Conservation (phyloP, 2,888 invertebrate genomes). For the Bibio marci region DNA sequence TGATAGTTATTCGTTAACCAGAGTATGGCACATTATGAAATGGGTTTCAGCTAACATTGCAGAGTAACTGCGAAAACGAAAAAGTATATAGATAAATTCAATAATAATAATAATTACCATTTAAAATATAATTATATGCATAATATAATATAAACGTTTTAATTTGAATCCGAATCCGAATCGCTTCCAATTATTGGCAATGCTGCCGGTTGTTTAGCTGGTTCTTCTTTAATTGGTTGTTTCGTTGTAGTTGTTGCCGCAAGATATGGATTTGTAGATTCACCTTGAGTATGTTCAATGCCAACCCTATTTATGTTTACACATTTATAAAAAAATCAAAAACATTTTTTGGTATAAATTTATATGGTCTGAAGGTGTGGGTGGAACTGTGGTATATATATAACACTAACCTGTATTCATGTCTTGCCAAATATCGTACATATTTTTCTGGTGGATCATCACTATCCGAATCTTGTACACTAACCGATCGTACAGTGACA, state of each 20-base stretch:
- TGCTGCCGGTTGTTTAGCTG: conserved; percentile 27
- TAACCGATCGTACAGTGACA: conserved; percentile 88
- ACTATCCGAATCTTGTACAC: conserved; percentile 68
- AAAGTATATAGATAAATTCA: too few species aligned
- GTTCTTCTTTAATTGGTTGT: conserved; percentile 16
- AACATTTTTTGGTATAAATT: background rate
- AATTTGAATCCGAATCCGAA: conserved; percentile 38
- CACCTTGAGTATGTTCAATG: conserved; percentile 70
- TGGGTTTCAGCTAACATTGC: too few species aligned
- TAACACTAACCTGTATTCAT: conserved; percentile 67
- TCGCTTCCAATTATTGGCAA: conserved; percentile 32
- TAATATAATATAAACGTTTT: too few species aligned
- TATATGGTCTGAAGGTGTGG: too few species aligned
- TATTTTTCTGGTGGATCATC: conserved; percentile 95
- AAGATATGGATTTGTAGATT: conserved; percentile 49
- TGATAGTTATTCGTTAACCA: too few species aligned
- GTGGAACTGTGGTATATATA: too few species aligned
- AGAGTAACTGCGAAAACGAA: too few species aligned
- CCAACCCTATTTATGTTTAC: conserved; percentile 47
- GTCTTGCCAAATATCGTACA: conserved; percentile 87
- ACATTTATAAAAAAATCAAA: background rate
- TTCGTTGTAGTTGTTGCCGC: conserved; percentile 36
- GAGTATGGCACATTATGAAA: too few species aligned
- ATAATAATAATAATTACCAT: too few species aligned
- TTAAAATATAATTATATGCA: too few species aligned